phyloP scores from a whole-genome alignment of 2,113 vertebrate genomes.

The Pterocles gutturalis region DNA sequence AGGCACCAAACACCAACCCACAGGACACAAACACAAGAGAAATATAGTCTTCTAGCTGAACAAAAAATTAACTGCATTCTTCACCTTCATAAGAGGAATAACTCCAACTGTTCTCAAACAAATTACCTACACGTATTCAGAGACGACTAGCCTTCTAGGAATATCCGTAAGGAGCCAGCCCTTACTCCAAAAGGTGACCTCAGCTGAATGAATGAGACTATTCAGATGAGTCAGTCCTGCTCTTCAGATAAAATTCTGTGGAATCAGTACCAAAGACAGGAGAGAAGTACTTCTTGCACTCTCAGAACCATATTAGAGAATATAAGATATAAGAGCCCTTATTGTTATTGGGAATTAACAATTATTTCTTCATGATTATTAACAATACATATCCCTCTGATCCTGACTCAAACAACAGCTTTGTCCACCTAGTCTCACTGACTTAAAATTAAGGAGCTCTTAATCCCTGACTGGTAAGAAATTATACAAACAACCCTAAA shows the following conservation, averaged over 20 bases:
- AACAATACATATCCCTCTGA: neutral
- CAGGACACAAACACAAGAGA: neutral
- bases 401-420: neutral
- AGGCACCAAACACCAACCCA: neutral
- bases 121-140: neutral
- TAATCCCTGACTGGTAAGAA: neutral
- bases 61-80: neutral
- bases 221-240: neutral
- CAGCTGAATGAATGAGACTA: constrained; percentile 20
- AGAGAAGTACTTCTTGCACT: neutral
- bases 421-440: neutral
- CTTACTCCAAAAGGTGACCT: constrained; percentile 43
- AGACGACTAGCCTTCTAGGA: constrained; percentile 18
- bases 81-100: neutral
- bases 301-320: neutral
- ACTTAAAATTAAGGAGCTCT: neutral
- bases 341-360: neutral
- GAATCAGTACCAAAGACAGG: neutral
- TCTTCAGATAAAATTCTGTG: constrained; percentile 7
- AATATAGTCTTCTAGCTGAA: neutral
- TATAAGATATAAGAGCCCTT: neutral
- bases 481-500: neutral
- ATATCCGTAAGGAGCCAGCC: neutral
- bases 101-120: neutral
- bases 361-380: neutral